A percentile compares a stretch with the other conserved stretches of the same genome.
phyloP scores from a whole-genome alignment of 2,888 invertebrate genomes.

The Tortricodes alternella region DNA sequence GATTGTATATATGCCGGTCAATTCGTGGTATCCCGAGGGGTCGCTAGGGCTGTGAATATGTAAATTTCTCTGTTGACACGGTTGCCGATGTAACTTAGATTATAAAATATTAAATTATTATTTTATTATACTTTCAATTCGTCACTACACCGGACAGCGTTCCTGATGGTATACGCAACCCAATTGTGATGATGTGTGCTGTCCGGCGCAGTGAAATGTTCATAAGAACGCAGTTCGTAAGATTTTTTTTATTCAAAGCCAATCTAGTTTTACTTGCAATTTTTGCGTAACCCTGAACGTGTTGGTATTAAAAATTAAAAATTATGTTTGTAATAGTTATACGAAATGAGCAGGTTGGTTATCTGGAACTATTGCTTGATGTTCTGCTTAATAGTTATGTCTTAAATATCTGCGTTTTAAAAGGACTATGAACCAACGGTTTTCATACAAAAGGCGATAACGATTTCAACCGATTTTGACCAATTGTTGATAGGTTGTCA shows the following conservation, averaged over 20 bases:
- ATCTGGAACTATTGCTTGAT: background rate
- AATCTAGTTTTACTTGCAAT: background rate
- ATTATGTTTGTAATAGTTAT: background rate
- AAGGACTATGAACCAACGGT: background rate
- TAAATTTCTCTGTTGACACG: slow-evolving; percentile 49
- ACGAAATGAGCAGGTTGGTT: background rate
- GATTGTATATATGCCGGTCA: slow-evolving; percentile 4
- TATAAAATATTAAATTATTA: slow-evolving; percentile 61
- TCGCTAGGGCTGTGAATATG: slow-evolving; percentile 72
- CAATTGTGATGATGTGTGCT: background rate
- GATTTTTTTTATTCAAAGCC: too few species aligned
- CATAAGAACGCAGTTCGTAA: too few species aligned
- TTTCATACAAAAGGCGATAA: too few species aligned
- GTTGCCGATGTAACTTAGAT: slow-evolving; percentile 49
- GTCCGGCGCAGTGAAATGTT: background rate
- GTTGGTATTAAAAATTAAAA: too few species aligned
- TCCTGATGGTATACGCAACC: background rate
- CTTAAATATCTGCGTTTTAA: background rate
- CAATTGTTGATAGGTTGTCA: too few species aligned
- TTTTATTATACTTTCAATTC: slow-evolving; percentile 44
- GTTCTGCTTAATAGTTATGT: background rate
- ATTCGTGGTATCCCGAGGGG: slow-evolving; percentile 1
- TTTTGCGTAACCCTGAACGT: background rate
- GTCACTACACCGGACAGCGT: slow-evolving; percentile 14
- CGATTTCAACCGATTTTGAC: too few species aligned